Evolutionary conservation across 1,140 invertebrate genomes (phyloP), one percentile per base, ranked within the genome.

Genomic region (Lysiphlebus fabarum): DNA sequence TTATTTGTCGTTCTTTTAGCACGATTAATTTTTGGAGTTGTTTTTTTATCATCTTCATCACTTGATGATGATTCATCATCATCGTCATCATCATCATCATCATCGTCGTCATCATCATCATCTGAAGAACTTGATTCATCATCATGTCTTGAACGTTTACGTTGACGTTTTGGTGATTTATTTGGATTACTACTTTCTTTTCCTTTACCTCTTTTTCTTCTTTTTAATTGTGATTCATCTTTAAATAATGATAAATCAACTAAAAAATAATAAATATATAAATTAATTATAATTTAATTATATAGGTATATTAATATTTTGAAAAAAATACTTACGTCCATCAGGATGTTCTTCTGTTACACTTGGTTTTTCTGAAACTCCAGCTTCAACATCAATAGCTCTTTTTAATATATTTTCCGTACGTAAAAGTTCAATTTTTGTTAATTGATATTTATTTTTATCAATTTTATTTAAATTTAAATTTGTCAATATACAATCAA

Each of bases 401-500:
- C 90, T 82, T 67, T 92, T 86, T 43, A 95, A 79, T 64, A 95
- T 93, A 74, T 90, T 93, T 67, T 89, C 85, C 9, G 91, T 91
- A 61, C 92, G 83, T 47, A 85, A 81, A 55, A 86, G 78, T 77
- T 95, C 93, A 37, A 84, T 82, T 42, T 85, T 80, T 5, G 87
- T 87, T 54, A 95, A 78, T 65, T 83, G 77, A 71, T 85, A 91
- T 67, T 87, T 85, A 74, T 87, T 83, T 75, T 86, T 89, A 53
- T 87, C 86, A 33, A 90, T 81, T 70, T 87, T 86, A 14, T 86
- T 83, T 71, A 96, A 80, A 65, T 87, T 87, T 47, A 96, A 78
- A 68, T 91, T 93, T 6, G 92, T 94, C 64, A 96, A 78, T 76
- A 94, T 89, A 80, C 89, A 92, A 78, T 95, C 89, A 82, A 91